Percentiles rank a stretch among this genome's conserved stretches.
Conservation (phyloP, 2,888 invertebrate genomes). For the Leptinotarsa haldemani region DNA sequence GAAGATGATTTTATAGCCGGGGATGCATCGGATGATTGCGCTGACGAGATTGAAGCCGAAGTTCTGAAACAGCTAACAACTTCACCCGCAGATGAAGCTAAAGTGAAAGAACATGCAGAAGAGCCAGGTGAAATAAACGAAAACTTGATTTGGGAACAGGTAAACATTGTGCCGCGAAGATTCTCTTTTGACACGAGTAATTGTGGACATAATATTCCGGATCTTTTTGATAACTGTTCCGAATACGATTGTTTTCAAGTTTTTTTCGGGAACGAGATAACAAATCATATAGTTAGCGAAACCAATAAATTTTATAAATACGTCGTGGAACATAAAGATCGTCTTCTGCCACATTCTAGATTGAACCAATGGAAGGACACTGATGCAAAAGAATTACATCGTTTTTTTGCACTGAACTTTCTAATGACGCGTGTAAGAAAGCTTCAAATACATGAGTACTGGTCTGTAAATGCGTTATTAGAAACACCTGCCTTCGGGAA, state of each 20-base stretch:
- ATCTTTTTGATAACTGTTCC: neutral
- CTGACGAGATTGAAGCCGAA: too few species aligned
- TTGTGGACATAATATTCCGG: slow-evolving; percentile 29
- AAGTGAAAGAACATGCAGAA: slow-evolving; percentile 25
- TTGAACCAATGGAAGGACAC: slow-evolving; percentile 26
- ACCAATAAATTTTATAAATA: slow-evolving; percentile 25
- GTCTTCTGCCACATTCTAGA: slow-evolving; percentile 23
- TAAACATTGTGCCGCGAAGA: slow-evolving; percentile 19
- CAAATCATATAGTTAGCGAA: neutral
- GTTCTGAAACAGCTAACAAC: slow-evolving; percentile 27
- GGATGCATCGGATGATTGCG: slow-evolving; percentile 15
- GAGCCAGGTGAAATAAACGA: slow-evolving; percentile 27
- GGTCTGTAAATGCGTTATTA: slow-evolving; percentile 26
- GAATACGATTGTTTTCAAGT: slow-evolving; percentile 21
- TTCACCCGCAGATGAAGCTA: slow-evolving; percentile 24
- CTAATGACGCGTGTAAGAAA: slow-evolving; percentile 31
- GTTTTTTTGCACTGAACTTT: slow-evolving; percentile 13
- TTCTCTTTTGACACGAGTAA: slow-evolving; percentile 26
- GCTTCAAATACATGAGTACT: slow-evolving; percentile 28
- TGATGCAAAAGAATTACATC: slow-evolving; percentile 26
- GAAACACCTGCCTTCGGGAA: slow-evolving; percentile 31
- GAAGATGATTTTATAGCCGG: slow-evolving; percentile 30
- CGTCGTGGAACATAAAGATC: slow-evolving; percentile 26
- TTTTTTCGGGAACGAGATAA: slow-evolving; percentile 17
- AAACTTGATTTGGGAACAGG: slow-evolving; percentile 30